Conservation (phyloP, 1,140 invertebrate genomes). For the Portunus trituberculatus region DNA sequence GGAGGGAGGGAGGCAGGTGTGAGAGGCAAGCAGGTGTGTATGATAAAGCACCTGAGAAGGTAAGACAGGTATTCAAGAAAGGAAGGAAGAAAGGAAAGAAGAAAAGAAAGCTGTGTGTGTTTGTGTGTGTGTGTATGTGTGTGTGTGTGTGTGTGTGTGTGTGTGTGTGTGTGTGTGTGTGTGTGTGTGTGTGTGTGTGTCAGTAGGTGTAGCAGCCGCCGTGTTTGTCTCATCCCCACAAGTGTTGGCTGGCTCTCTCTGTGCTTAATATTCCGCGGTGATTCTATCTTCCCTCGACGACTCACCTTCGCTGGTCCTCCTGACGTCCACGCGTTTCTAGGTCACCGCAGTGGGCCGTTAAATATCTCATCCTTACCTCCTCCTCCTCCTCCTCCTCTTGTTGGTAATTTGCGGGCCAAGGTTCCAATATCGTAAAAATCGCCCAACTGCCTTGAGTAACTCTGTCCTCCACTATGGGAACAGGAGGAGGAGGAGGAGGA, state of each 20-base stretch:
- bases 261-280: neutral
- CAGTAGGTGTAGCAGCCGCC: too few species aligned
- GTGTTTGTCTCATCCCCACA: neutral
- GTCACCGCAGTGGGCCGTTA: neutral
- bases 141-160: too few species aligned
- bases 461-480: neutral
- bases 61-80: too few species aligned
- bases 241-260: neutral
- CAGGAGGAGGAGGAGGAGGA: neutral
- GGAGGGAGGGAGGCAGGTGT: neutral
- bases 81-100: too few species aligned
- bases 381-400: neutral
- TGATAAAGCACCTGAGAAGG: too few species aligned
- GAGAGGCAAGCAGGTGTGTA: neutral
- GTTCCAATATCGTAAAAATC: conserved; percentile 14
- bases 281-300: neutral
- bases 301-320: neutral
- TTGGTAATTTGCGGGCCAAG: conserved; percentile 10
- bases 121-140: too few species aligned
- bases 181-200: too few species aligned
- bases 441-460: neutral
- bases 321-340: neutral
- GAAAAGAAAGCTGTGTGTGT: too few species aligned
- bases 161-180: too few species aligned
- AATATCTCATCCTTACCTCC: neutral